phyloP scores from a whole-genome alignment of 2,113 vertebrate species.

The Heliornis fulica region DNA sequence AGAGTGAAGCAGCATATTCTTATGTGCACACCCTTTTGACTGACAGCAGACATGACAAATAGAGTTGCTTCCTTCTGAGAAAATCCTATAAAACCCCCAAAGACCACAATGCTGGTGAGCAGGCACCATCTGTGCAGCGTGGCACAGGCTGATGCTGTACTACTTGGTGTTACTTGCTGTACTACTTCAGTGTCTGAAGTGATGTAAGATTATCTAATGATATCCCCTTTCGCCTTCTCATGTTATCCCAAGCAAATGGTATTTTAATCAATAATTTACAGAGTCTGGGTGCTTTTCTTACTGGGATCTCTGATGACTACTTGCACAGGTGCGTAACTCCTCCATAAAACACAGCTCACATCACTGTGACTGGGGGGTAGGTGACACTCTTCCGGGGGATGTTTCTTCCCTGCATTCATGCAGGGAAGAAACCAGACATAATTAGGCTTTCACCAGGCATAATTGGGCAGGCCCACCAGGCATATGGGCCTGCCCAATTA shows the following conservation, averaged over 20 bases:
- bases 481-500: not conserved
- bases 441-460: no score
- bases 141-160: not conserved
- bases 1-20: not conserved
- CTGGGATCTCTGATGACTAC: not conserved
- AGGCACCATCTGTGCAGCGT: not conserved
- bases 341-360: not conserved
- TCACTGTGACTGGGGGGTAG: accelerated
- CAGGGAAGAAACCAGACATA: no score
- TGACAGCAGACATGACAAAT: not conserved
- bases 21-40: not conserved
- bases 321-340: not conserved
- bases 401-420: not conserved
- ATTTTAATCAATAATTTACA: not conserved
- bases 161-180: not conserved
- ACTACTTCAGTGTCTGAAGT: not conserved
- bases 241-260: not conserved
- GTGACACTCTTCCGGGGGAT: not conserved
- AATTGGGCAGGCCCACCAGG: no score
- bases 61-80: not conserved
- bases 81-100: not conserved
- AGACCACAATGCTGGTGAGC: not conserved
- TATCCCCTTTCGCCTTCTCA: not conserved
- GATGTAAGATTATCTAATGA: not conserved
- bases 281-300: not conserved